Base-by-base conservation (phyloP, 2,888 invertebrate genomes). In the Drosophila leonis region DNA sequence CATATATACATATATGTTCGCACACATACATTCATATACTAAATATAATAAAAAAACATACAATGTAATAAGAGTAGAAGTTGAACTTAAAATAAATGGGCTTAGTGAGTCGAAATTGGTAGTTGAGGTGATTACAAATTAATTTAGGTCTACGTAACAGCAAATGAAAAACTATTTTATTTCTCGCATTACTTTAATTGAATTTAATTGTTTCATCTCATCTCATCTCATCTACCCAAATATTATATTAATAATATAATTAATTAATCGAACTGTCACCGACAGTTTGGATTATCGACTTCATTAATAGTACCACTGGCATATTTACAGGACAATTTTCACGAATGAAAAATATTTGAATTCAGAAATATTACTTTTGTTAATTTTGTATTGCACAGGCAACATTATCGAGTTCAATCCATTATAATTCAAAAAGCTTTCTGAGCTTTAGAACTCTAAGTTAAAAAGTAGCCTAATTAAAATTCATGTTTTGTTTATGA, bases 1-100 rank as follows among this genome's bases (percentile, higher is more conserved):
- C 67, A 31, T 49, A 73, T 49, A 35, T 52, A 35, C 49, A 29
- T 9, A 10, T 49, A 75, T 46, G 46, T 2, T 46, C 44, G 12
- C 59, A 27, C 39, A 72, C 42, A 70, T 12, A 44, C 62, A 63
- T 33, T 60, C 52, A 48, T 20, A 44, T 29, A 35, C 35, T 15
- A 35, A 8, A 59, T n/a, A 44, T 37, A 46, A 57, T 42, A 33
- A 7, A 49, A 29, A 27, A 8, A 24, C 2, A 15, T 15, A 37
- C 13, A 35, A 44, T 24, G 0, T 44, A 8, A 44, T 46, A 29
- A 7, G 20, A 31, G 24, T 20, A 4, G 51, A 24, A 27, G 18
- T 62, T 62, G 27, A 20, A 29, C n/a, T 42, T n/a, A 33, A 31
- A 20, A 20, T 49, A 57, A 51, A 65, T 37, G 42, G 18, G 6